Percentiles rank a stretch among this genome's conserved stretches.
Conservation (phyloP, 2,888 invertebrate species). For the Tanytarsus gracilentus region DNA sequence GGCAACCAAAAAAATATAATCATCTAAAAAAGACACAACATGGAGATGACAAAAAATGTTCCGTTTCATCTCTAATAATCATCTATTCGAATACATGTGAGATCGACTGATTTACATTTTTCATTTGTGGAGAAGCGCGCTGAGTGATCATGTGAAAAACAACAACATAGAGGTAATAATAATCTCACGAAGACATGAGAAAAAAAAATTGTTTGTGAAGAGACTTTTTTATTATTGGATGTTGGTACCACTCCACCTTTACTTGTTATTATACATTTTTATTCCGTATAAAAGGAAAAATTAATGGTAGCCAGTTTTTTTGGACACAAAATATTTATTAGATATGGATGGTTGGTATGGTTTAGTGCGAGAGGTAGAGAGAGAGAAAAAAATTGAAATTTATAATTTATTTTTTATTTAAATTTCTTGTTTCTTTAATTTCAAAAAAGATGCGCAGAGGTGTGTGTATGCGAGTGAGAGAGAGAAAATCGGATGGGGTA, state of each 20-base stretch:
- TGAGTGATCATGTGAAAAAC: neutral
- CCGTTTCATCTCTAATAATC: too few species aligned
- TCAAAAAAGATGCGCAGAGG: neutral
- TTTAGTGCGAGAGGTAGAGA: neutral
- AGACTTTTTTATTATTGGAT: conserved; percentile 5
- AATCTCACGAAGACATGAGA: neutral
- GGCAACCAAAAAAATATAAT: too few species aligned
- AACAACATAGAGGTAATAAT: neutral
- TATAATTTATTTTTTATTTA: conserved; percentile 28
- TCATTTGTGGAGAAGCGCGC: neutral
- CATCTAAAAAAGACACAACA: too few species aligned
- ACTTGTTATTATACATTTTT: neutral
- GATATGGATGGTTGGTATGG: neutral
- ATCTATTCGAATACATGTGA: neutral
- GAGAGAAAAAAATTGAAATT: conserved; percentile 20
- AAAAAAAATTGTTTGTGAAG: too few species aligned
- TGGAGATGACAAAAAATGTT: too few species aligned
- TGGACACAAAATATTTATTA: neutral
- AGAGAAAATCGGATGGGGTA: too few species aligned
- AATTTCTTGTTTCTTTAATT: conserved; percentile 16
- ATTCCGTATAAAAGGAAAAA: neutral
- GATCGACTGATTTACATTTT: conserved; percentile 1
- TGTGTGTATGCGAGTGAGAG: neutral
- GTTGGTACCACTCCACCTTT: neutral
- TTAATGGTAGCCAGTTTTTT: conserved; percentile 26